Conservation (phyloP, 2,888 invertebrate genomes). For the Lobophora halterata region DNA sequence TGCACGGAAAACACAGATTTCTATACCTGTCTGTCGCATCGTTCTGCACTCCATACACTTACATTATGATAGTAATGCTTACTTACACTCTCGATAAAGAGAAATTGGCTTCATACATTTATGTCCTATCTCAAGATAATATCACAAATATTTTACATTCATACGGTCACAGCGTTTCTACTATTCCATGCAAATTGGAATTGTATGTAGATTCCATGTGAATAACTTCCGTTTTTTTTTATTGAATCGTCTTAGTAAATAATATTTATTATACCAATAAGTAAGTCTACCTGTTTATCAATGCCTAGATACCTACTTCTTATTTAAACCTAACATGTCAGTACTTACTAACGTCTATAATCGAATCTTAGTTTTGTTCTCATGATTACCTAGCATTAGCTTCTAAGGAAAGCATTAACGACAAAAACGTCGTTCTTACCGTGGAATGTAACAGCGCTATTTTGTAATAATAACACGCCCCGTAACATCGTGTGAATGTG, state of each 20-base stretch:
- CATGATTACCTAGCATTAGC: constrained; percentile 39
- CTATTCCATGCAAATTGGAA: neutral
- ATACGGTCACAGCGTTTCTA: neutral
- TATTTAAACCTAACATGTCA: too few species aligned
- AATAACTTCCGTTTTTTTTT: too few species aligned
- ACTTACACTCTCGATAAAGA: constrained; percentile 38
- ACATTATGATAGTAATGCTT: constrained; percentile 33
- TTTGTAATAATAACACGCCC: constrained; percentile 48
- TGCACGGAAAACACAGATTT: constrained; percentile 49
- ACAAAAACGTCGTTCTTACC: constrained; percentile 45
- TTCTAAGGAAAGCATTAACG: constrained; percentile 57
- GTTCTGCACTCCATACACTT: constrained; percentile 26
- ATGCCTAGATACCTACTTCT: too few species aligned
- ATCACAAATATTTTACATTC: neutral
- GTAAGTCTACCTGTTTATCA: too few species aligned
- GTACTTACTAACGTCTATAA: too few species aligned
- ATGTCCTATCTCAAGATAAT: neutral
- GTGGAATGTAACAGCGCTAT: constrained; percentile 26
- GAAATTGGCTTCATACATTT: constrained; percentile 30
- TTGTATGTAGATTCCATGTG: too few species aligned
- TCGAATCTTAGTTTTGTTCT: constrained; percentile 38
- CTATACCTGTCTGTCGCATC: constrained; percentile 40
- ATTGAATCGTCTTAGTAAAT: too few species aligned
- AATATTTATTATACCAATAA: too few species aligned
- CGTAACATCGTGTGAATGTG: constrained; percentile 67